Evolutionary conservation across 2,797 vertebrate species (phyloP).

Genomic region (Dromococcyx pavoninus): DNA sequence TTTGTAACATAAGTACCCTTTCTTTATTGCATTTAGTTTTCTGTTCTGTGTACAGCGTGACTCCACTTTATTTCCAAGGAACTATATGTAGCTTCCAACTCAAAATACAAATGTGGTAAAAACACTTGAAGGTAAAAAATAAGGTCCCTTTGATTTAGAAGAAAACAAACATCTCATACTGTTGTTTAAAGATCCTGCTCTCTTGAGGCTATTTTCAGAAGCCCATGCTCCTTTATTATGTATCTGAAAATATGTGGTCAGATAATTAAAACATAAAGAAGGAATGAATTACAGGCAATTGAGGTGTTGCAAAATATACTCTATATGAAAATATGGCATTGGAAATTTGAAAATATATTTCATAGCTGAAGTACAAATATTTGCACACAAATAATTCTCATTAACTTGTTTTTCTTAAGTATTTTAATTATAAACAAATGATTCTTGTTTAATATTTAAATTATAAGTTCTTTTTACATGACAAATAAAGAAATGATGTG

Average conservation of each 20-base stretch:
- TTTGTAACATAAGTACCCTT: neutral
- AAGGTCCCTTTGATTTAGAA: rapidly evolving
- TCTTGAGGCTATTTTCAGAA: neutral
- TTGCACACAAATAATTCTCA: neutral
- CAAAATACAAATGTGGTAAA: neutral
- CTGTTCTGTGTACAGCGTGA: neutral
- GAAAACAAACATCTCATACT: neutral
- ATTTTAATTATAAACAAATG: neutral
- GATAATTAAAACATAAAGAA: neutral
- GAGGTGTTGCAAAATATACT: neutral
- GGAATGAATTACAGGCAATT: neutral
- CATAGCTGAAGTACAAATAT: neutral
- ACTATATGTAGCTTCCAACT: neutral
- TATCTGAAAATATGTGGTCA: neutral
- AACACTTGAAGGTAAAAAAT: neutral
- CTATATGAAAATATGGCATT: neutral
- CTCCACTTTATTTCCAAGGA: neutral
- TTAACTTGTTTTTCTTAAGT: neutral
- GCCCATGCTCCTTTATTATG: no score
- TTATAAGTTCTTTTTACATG: neutral
- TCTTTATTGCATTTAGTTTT: neutral
- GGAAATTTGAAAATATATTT: neutral
- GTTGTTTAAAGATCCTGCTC: neutral
- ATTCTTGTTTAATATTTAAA: neutral
- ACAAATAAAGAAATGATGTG: neutral